Conservation (phyloP, 2,797 vertebrate species). For the Steatocranus sp. region DNA sequence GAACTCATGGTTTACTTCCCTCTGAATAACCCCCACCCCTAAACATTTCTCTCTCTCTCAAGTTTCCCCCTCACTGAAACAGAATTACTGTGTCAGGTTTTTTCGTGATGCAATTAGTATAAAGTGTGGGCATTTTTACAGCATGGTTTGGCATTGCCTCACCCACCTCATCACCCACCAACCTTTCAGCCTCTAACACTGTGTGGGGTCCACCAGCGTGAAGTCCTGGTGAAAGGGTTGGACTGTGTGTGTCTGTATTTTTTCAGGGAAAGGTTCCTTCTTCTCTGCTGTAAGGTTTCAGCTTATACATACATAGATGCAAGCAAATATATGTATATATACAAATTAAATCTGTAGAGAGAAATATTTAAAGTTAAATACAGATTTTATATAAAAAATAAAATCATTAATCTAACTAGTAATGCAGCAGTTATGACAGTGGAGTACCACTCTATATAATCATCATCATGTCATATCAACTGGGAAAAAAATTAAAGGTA, state of each 20-base stretch:
- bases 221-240: background rate
- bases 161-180: constrained; percentile 34
- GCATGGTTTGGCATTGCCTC: constrained; percentile 19
- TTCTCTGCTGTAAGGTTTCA: background rate
- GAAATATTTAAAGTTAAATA: background rate
- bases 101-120: constrained; percentile 46
- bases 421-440: background rate
- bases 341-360: background rate
- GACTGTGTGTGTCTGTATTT: background rate
- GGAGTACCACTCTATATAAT: accelerated
- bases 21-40: background rate
- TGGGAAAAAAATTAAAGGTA: background rate
- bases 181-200: constrained; percentile 6
- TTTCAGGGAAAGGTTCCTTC: constrained; percentile 4
- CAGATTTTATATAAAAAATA: background rate
- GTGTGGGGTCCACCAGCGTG: constrained; percentile 57
- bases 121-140: constrained; percentile 43
- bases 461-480: background rate
- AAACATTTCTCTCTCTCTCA: background rate
- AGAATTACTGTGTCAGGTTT: constrained; percentile 45
- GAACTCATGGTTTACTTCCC: background rate
- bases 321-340: background rate
- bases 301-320: background rate
- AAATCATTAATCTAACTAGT: background rate
- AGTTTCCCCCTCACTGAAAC: background rate